These are phyloP conservation scores for Myocastor coypus DNA, from an alignment of 2,113 vertebrate genomes.

Conservation along the genomic window DNA sequence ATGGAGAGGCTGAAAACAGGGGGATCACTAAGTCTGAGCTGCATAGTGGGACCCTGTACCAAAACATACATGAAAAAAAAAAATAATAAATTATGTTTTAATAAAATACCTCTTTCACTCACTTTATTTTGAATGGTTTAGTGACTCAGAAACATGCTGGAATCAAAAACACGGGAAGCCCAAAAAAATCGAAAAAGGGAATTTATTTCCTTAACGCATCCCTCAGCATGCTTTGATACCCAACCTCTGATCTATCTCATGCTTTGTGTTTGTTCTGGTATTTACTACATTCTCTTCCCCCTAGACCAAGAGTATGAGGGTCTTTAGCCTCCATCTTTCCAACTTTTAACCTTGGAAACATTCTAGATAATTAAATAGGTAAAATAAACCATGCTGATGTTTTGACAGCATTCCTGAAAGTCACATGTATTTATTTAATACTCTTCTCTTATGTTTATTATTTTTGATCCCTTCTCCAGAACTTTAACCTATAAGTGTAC, in stretches of 20 bases:
- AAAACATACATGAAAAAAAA: too few species aligned
- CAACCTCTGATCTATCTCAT: neutral
- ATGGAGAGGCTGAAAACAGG: too few species aligned
- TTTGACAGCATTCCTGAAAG: slow-evolving; percentile 26
- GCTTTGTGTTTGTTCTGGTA: neutral
- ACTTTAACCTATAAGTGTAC: slow-evolving; percentile 14
- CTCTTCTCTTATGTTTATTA: neutral
- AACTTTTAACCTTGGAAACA: neutral
- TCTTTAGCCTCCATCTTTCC: neutral
- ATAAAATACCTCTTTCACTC: slow-evolving; percentile 68
- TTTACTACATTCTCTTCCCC: neutral
- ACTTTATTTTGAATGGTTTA: slow-evolving; percentile 76
- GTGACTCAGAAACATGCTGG: slow-evolving; percentile 65
- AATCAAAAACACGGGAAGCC: neutral
- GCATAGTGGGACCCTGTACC: too few species aligned
- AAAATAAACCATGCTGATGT: slow-evolving; percentile 36
- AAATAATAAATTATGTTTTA: neutral
- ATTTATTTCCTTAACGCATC: neutral
- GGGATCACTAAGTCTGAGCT: too few species aligned
- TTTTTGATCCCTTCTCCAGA: neutral
- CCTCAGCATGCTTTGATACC: neutral
- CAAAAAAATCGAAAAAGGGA: neutral
- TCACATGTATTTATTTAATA: neutral
- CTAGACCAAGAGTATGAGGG: neutral
- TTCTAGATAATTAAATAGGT: neutral